Conservation (phyloP, 2,113 vertebrate species). For the Egretta garzetta region DNA sequence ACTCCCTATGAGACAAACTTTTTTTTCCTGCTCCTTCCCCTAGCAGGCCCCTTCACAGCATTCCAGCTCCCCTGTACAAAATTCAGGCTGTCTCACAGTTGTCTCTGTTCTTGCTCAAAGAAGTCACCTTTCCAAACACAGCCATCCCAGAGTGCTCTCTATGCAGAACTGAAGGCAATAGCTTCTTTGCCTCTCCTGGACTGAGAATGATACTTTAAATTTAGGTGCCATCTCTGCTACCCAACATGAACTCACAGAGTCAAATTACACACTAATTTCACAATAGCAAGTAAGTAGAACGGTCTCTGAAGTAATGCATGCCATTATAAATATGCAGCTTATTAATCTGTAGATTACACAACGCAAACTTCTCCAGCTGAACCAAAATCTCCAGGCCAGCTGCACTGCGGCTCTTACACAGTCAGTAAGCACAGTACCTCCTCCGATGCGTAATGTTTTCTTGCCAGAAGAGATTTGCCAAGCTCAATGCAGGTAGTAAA, state of each 20-base stretch:
- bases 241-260: not conserved
- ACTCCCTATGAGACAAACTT: not conserved
- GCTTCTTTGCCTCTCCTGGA: not conserved
- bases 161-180: not conserved
- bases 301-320: not conserved
- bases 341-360: not conserved
- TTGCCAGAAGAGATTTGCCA: conserved; percentile 90
- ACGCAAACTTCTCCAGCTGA: not conserved
- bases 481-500: conserved; percentile 95
- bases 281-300: not conserved
- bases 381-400: not conserved
- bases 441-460: conserved; percentile 93
- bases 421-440: conserved; percentile 77
- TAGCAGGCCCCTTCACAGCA: not conserved
- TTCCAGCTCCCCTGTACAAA: not conserved
- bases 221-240: not conserved
- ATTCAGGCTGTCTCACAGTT: not conserved
- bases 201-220: not conserved
- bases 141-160: not conserved
- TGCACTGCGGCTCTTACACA: not conserved
- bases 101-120: not conserved
- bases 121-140: not conserved
- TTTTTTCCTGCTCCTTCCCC: not conserved
- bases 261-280: not conserved
- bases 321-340: not conserved